A percentile compares a stretch with the other conserved stretches of the same genome.
phyloP scores from a whole-genome alignment of 1,140 invertebrate genomes.

The Leptestheria dahalacensis region DNA sequence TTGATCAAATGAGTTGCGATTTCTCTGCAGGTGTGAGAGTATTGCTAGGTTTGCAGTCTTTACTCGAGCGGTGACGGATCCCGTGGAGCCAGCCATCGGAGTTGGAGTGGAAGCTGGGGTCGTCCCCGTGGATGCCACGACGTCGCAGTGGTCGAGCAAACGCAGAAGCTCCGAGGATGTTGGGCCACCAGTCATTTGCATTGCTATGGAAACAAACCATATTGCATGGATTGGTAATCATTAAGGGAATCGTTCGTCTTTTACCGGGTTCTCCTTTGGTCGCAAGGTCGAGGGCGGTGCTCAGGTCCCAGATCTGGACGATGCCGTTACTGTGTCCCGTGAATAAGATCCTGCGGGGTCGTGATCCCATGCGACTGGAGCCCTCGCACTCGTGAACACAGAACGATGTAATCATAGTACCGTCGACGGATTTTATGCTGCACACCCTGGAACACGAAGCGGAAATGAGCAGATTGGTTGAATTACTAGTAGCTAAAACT shows the following conservation, averaged over 20 bases:
- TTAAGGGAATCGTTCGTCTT: background rate
- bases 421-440: constrained; percentile 84
- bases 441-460: constrained; percentile 53
- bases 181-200: constrained; percentile 59
- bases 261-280: constrained; percentile 47
- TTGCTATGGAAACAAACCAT: constrained; percentile 17
- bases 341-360: constrained; percentile 78
- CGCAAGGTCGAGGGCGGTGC: constrained; percentile 75
- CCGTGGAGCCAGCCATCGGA: constrained; percentile 34
- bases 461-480: background rate
- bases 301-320: constrained; percentile 97
- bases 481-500: background rate
- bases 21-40: background rate
- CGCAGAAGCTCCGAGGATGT: constrained; percentile 74
- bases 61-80: background rate
- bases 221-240: background rate
- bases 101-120: constrained; percentile 74
- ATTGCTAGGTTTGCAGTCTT: background rate
- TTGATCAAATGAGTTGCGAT: background rate
- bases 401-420: constrained; percentile 85
- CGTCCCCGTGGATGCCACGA: constrained; percentile 63
- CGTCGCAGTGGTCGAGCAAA: constrained; percentile 82
- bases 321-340: constrained; percentile 89
- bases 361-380: constrained; percentile 74
- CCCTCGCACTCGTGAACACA: constrained; percentile 95